Evolutionary conservation across 37 sponge, comb jelly and placozoan genomes (phyloP).

Genomic region (Beroe forskalii): DNA sequence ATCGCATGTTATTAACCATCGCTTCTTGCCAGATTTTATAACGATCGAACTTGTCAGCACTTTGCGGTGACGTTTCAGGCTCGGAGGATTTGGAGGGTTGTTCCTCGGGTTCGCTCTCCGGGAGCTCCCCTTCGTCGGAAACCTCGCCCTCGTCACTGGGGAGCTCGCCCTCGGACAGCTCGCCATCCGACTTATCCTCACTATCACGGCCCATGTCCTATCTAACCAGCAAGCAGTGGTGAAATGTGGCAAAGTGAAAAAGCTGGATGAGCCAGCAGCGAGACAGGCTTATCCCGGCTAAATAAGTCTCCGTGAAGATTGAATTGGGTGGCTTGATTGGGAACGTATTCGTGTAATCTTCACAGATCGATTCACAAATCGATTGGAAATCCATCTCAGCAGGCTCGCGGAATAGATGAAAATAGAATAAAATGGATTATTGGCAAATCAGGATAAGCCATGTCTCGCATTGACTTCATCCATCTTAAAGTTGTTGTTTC

Average conservation of each 20-base stretch:
- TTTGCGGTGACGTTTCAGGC: not conserved
- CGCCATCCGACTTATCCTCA: conserved; percentile 34
- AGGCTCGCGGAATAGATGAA: not conserved
- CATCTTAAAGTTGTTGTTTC: conserved; percentile 51
- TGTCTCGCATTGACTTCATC: conserved; percentile 44
- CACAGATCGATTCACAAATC: too few relatives aligned
- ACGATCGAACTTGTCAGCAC: conserved; percentile 49
- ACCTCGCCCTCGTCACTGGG: conserved; percentile 48
- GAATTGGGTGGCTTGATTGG: too few relatives aligned
- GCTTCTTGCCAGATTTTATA: conserved; percentile 63
- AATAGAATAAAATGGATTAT: too few relatives aligned
- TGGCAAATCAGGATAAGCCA: conserved; percentile 19
- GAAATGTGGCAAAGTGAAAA: conserved; percentile 56
- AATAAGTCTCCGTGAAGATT: too few relatives aligned
- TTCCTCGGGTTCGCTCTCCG: conserved; percentile 58
- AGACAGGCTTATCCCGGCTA: not conserved
- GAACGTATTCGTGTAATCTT: too few relatives aligned
- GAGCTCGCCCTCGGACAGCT: conserved; percentile 46
- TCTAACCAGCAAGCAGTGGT: conserved; percentile 57
- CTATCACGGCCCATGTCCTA: conserved; percentile 40
- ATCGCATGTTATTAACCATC: conserved; percentile 42
- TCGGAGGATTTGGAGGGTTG: not conserved
- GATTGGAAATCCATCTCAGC: too few relatives aligned
- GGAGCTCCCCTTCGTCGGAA: conserved; percentile 60
- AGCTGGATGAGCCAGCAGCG: not conserved